Evolutionary conservation across 2,113 vertebrate species (phyloP).

Genomic region (Mungos mungo): DNA sequence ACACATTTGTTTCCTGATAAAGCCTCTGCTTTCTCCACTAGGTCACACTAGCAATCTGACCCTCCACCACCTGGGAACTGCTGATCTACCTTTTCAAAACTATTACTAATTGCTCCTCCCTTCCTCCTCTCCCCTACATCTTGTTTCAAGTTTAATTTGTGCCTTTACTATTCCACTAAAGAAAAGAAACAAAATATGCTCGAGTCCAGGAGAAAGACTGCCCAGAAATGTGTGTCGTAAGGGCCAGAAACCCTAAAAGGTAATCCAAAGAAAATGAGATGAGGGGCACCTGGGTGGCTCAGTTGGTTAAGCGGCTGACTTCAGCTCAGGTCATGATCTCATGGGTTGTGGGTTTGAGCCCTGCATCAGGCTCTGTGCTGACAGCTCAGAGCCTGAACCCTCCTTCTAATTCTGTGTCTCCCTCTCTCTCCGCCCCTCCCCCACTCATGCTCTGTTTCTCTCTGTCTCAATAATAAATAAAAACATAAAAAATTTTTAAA

Average conservation of each 20-base stretch:
- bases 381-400: too few relatives aligned
- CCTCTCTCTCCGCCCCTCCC: too few relatives aligned
- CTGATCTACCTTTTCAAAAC: not conserved
- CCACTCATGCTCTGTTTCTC: too few relatives aligned
- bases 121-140: not conserved
- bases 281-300: not conserved
- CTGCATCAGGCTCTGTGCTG: too few relatives aligned
- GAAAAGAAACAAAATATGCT: conserved; percentile 17
- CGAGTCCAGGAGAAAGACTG: not conserved
- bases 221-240: not conserved
- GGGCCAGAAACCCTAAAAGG: not conserved
- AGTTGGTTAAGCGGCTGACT: too few relatives aligned
- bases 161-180: not conserved
- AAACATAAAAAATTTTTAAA: too few relatives aligned
- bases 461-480: too few relatives aligned
- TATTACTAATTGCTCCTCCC: not conserved
- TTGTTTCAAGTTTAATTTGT: not conserved
- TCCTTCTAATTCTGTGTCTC: too few relatives aligned
- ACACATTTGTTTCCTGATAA: not conserved
- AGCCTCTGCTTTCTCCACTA: too few relatives aligned
- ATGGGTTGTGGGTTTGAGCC: too few relatives aligned
- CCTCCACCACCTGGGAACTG: not conserved
- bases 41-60: not conserved
- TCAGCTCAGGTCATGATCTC: too few relatives aligned
- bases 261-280: not conserved